These are phyloP conservation scores for Propsilocerus akamusi DNA, from an alignment of 1,140 invertebrate genomes.

Conservation along the genomic window DNA sequence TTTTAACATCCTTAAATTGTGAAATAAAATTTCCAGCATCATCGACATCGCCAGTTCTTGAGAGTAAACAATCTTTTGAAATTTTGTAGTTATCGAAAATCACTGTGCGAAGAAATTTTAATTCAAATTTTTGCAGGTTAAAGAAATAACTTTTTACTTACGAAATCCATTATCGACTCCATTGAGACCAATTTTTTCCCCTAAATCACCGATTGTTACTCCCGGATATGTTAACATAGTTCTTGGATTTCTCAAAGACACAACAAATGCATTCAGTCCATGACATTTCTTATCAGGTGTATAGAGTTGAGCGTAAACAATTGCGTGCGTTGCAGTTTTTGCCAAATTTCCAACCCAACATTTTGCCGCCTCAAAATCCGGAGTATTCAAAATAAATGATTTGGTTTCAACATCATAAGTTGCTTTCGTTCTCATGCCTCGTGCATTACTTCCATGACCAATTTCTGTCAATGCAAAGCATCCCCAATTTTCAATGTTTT, in stretches of 20 bases:
- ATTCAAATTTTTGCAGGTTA: neutral
- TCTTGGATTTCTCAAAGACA: constrained; percentile 53
- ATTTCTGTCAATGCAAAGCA: constrained; percentile 75
- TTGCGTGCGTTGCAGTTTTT: constrained; percentile 68
- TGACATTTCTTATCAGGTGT: constrained; percentile 53
- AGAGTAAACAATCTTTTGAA: constrained; percentile 57
- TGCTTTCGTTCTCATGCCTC: constrained; percentile 63
- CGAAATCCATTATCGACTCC: constrained; percentile 62
- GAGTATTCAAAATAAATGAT: constrained; percentile 63
- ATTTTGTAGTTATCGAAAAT: constrained; percentile 72
- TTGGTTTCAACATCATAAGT: constrained; percentile 51
- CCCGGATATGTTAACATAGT: constrained; percentile 52
- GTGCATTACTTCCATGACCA: constrained; percentile 69
- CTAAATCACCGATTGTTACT: constrained; percentile 61
- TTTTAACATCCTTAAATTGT: constrained; percentile 51
- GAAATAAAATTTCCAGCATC: constrained; percentile 61
- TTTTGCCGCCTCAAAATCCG: constrained; percentile 71
- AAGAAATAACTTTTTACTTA: neutral
- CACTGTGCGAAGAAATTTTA: constrained; percentile 21
- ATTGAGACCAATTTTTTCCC: constrained; percentile 64
- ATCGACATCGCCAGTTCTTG: constrained; percentile 72
- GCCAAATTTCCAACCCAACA: constrained; percentile 63
- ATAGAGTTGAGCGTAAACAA: constrained; percentile 71
- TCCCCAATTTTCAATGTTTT: constrained; percentile 37
- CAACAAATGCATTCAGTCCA: constrained; percentile 62